Evolutionary conservation across 2,113 vertebrate species (phyloP).

Genomic region (Amblyornis subalaris): DNA sequence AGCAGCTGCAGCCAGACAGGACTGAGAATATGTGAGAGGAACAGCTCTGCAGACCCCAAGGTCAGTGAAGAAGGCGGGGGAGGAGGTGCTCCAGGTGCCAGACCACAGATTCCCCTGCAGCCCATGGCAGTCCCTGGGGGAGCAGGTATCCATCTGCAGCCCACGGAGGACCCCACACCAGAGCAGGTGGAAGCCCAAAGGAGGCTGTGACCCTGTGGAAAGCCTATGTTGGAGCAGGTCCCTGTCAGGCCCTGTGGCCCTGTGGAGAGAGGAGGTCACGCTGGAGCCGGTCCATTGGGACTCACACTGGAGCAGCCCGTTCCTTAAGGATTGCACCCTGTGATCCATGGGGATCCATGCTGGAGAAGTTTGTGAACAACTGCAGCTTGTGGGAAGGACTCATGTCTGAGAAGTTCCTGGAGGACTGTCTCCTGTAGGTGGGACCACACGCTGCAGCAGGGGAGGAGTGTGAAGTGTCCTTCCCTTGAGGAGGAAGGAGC

Average conservation of each 20-base stretch:
- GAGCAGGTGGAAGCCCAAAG: background rate
- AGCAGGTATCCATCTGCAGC: background rate
- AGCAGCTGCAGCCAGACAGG: background rate
- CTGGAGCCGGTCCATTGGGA: background rate
- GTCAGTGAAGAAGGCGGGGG: background rate
- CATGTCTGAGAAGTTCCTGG: background rate
- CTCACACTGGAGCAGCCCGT: background rate
- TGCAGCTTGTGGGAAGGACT: background rate
- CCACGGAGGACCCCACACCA: background rate
- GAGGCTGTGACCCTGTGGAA: background rate
- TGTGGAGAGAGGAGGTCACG: background rate
- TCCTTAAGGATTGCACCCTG: background rate
- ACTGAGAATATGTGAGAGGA: background rate
- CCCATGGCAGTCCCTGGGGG: background rate
- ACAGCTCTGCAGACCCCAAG: background rate
- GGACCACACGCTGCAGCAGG: background rate
- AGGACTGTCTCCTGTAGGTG: background rate
- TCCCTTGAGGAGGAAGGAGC: background rate
- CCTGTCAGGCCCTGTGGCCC: background rate
- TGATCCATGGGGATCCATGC: accelerated
- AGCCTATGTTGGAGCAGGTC: background rate
- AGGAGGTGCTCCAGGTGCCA: background rate
- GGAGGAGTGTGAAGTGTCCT: background rate
- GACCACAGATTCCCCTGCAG: background rate
- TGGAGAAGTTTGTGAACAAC: background rate